Conservation (phyloP, 2,888 invertebrate species). For the Meghimatium bilineatum region DNA sequence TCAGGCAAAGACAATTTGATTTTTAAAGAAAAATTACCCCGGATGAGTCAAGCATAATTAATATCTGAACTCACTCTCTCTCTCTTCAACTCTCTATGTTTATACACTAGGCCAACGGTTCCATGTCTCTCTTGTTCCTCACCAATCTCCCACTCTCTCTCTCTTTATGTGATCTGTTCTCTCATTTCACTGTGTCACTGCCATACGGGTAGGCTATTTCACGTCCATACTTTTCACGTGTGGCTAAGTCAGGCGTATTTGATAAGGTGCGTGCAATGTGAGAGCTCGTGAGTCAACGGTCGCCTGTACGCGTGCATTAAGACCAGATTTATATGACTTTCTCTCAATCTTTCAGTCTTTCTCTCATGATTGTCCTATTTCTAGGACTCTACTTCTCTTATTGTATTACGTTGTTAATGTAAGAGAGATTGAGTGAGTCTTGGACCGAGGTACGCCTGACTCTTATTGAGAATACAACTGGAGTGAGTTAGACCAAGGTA, state of each 20-base stretch:
- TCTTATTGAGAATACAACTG: too few species aligned
- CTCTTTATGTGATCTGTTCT: background rate
- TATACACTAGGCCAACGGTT: background rate
- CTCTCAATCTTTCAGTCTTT: conserved; percentile 1
- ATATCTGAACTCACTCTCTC: conserved; percentile 45
- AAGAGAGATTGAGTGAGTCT: too few species aligned
- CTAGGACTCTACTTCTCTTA: too few species aligned
- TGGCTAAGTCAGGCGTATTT: conserved; percentile 25
- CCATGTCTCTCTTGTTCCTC: conserved; percentile 4
- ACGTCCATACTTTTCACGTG: conserved; percentile 14
- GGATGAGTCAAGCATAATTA: conserved; percentile 64
- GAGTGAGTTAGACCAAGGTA: too few species aligned
- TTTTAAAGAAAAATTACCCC: conserved; percentile 57
- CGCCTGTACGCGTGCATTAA: conserved; percentile 24
- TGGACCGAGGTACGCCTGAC: too few species aligned
- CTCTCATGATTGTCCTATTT: too few species aligned
- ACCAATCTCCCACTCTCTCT: background rate
- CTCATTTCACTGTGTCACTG: background rate
- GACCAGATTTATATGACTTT: conserved; percentile 7
- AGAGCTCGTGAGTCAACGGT: conserved; percentile 16
- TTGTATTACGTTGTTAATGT: too few species aligned
- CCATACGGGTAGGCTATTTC: conserved; percentile 9
- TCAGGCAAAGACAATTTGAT: conserved; percentile 59
- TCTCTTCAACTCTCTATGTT: background rate
- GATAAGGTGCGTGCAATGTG: conserved; percentile 21